These are phyloP conservation scores for Apis mellifera DNA, from an alignment of 1,140 invertebrate species.

Conservation along the genomic window DNA sequence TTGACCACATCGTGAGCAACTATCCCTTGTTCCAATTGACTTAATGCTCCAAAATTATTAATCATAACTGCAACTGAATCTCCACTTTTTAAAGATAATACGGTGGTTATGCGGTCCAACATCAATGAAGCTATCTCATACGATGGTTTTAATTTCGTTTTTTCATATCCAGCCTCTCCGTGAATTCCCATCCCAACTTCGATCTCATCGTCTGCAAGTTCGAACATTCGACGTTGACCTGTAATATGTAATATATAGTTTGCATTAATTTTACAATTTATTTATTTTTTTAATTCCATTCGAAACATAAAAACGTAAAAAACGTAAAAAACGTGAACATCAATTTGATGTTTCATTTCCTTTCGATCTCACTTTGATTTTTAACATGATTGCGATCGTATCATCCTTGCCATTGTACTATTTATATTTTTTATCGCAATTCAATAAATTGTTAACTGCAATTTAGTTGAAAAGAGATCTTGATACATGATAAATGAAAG, in stretches of 20 bases:
- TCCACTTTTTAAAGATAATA: slow-evolving; percentile 80
- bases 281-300: too few species aligned
- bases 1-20: slow-evolving; percentile 86
- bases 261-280: too few species aligned
- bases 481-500: too few species aligned
- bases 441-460: too few species aligned
- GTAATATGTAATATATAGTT: slow-evolving; percentile 13
- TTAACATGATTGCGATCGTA: too few species aligned
- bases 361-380: too few species aligned
- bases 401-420: too few species aligned
- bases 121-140: slow-evolving; percentile 80
- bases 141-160: slow-evolving; percentile 83
- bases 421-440: too few species aligned
- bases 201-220: slow-evolving; percentile 86
- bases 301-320: too few species aligned
- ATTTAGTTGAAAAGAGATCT: too few species aligned
- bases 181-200: slow-evolving; percentile 93
- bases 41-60: slow-evolving; percentile 91
- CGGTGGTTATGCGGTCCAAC: slow-evolving; percentile 79
- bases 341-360: too few species aligned
- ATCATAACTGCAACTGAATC: slow-evolving; percentile 86
- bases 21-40: slow-evolving; percentile 90
- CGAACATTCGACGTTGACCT: slow-evolving; percentile 85
- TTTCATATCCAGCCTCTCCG: slow-evolving; percentile 91
- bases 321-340: too few species aligned